Percentiles rank a stretch among this genome's conserved stretches.
phyloP scores from a whole-genome alignment of 2,888 invertebrate species.

The Drosophila diplacantha region DNA sequence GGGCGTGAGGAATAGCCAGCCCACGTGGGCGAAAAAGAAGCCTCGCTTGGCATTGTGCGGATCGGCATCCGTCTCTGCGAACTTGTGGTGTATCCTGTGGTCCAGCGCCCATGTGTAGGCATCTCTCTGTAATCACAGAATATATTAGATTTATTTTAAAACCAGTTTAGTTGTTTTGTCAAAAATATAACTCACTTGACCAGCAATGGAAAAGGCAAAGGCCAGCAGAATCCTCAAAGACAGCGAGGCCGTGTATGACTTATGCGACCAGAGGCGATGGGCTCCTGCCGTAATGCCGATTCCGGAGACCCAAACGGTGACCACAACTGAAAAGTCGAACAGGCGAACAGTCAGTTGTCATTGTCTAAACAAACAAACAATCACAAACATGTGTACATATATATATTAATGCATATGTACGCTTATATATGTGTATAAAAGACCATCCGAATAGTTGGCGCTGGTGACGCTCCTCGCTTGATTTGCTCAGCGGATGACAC shows the following conservation, averaged over 20 bases:
- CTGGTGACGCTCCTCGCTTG: conserved; percentile 35
- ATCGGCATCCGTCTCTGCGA: conserved; percentile 91
- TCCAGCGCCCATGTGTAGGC: conserved; percentile 92
- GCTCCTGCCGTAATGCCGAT: conserved; percentile 90
- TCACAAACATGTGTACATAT: background rate
- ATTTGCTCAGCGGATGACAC: conserved; percentile 55
- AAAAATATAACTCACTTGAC: conserved; percentile 81
- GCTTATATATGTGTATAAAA: background rate
- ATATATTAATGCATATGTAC: background rate
- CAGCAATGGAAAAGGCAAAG: conserved; percentile 86
- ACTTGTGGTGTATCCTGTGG: conserved; percentile 93
- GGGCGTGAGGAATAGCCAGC: conserved; percentile 92
- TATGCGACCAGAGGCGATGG: conserved; percentile 89
- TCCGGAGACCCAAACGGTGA: conserved; percentile 83
- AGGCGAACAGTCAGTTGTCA: conserved; percentile 28
- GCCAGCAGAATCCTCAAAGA: conserved; percentile 84
- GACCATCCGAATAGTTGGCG: conserved; percentile 12
- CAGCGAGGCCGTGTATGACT: conserved; percentile 86
- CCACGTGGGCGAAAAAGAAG: conserved; percentile 94
- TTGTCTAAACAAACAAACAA: conserved; percentile 33
- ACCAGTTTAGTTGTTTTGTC: background rate
- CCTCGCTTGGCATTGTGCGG: conserved; percentile 86
- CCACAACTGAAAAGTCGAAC: conserved; percentile 80
- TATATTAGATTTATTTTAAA: background rate
- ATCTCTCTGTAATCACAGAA: conserved; percentile 80